Conservation (phyloP, 2,113 vertebrate genomes). For the Seriola dumerili region DNA sequence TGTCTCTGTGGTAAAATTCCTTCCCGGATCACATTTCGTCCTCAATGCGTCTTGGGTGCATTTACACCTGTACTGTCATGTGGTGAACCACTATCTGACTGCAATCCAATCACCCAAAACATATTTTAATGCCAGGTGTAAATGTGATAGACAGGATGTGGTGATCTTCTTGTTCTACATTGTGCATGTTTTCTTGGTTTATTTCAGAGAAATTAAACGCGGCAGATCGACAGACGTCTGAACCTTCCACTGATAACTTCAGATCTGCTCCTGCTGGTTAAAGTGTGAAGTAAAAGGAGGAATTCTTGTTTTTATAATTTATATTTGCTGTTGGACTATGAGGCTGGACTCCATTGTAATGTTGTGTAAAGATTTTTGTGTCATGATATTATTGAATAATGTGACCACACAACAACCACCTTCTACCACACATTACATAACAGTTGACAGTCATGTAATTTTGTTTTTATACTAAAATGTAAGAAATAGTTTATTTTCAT, state of each 20-base stretch:
- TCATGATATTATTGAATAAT: neutral
- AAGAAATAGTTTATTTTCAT: neutral
- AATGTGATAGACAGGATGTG: neutral
- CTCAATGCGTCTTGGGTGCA: too few relatives aligned
- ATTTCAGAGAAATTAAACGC: slow-evolving; percentile 45
- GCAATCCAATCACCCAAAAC: too few relatives aligned
- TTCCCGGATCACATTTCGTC: too few relatives aligned
- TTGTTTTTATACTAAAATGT: neutral
- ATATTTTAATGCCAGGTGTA: too few relatives aligned
- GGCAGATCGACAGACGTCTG: slow-evolving; percentile 64
- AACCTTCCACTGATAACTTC: slow-evolving; percentile 7
- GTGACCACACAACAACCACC: too few relatives aligned
- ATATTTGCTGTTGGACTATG: neutral
- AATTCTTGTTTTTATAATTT: neutral
- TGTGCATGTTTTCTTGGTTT: neutral
- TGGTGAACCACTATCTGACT: too few relatives aligned
- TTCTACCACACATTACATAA: neutral
- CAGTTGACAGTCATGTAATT: neutral
- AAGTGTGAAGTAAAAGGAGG: neutral
- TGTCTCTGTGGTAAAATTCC: too few relatives aligned
- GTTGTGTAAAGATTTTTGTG: neutral
- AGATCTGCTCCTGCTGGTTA: neutral
- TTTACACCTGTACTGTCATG: too few relatives aligned
- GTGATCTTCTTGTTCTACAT: neutral
- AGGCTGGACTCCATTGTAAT: neutral